Evolutionary conservation across 1,140 invertebrate species (phyloP), one percentile per base, ranked within the genome.

Genomic region (Bombus pascuorum): DNA sequence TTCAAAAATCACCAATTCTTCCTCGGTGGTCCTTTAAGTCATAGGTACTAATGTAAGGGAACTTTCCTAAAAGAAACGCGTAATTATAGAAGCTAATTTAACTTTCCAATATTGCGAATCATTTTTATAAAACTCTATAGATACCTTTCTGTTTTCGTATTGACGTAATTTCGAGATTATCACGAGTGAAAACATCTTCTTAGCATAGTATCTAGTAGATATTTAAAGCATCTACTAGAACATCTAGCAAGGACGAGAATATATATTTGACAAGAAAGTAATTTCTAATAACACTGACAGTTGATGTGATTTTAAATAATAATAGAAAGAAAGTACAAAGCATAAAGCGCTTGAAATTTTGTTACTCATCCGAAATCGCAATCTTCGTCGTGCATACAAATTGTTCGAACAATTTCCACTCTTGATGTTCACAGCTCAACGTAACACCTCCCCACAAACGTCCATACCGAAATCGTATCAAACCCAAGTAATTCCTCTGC

Each of bases 1-100:
- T 57, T 37, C n/a, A 32, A 77, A 73, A 80, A 80, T 80, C 22
- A 37, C 42, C 53, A 68, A 72, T 72, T 59, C 83, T 42, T n/a
- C n/a, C 25, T 65, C 22, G 77, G 77, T 80, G 83, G 68, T 85
- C 83, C 42, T 25, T 68, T 13, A 28, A 34, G 18, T 53, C 47
- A 18, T 53, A 75, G 42, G 66, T 42, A 32, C 37, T 62, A 4
- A 42, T 32, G 22, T 15, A 37, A 57, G n/a, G 3, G 57, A 59
- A n/a, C 59, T n/a, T 66, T 66, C 0, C 15, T 34, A 32, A 32
- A 32, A 66, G 15, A 34, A 34, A 18, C 65, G 2, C 15, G 15
- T 18, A 18, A 34, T 66, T 34, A 22, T 32, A 15, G 15, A 66
- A 34, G 32, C 1, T 66, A 18, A 66, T 18, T 15, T 18, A 34